Evolutionary conservation across 2,888 invertebrate species (phyloP), one percentile per base, ranked within the genome.

Genomic region (Ochropleura plecta): DNA sequence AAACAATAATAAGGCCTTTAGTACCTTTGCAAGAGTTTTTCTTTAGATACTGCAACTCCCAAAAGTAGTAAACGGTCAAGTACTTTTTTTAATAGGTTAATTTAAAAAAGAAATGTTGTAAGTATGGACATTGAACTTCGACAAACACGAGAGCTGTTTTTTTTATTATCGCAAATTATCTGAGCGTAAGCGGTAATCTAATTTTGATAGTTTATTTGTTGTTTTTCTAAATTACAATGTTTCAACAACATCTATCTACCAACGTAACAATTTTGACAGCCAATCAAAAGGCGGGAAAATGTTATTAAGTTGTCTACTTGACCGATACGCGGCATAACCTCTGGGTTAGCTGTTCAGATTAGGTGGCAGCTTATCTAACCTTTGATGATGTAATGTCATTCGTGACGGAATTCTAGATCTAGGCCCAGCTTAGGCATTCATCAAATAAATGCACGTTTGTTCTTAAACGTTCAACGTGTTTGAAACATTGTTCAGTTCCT

Each of bases 301-400:
- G 57, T 78, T 82, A 73, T 78, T 73, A 53, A 55, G 69, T 71
- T 66, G 68, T 71, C 40, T 63, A 79, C 75, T 70, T 44, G 9
- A 0, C 48, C 14, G 78, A 68, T 74, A 79, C 67, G 65, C n/a
- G 30, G 1, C 48, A 57, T 75, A 79, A 83, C 83, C 81, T 53
- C 53, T 46, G 18, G 79, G 70, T 82, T 71, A 71, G 60, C 42
- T 69, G 59, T 2, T n/a, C 0, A 74, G 79, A 82, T 81, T 78
- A 81, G 14, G 14, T 49, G 49, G 8, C n/a, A 66, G 44, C 57
- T 67, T 63, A 67, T 70, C 60, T 66, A 79, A 73, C 60, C 62
- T 63, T 67, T 73, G 8, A 51, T 51, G 55, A 76, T 67, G 14
- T n/a, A 30, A 49, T 18, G 14, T 46, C 14, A 66, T 76, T 30